A percentile compares a stretch with the other conserved stretches of the same genome.
phyloP scores from a whole-genome alignment of 2,888 invertebrate genomes.

The Galerucella calmariensis region DNA sequence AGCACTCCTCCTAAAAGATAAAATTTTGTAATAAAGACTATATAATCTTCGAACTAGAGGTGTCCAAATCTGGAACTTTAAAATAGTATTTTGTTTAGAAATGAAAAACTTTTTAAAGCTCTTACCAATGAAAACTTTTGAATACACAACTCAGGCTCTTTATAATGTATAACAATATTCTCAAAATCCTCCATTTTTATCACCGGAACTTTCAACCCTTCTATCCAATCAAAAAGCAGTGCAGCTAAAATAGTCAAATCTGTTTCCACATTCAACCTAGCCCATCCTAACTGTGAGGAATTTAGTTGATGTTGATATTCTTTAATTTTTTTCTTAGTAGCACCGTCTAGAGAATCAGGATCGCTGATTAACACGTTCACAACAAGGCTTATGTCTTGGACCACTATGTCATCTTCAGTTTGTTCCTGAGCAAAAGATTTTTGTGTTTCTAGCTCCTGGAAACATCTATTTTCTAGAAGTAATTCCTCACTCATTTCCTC shows the following conservation, averaged over 20 bases:
- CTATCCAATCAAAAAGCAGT: slow-evolving; percentile 81
- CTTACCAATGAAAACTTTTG: slow-evolving; percentile 69
- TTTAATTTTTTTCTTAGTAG: slow-evolving; percentile 67
- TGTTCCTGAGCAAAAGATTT: slow-evolving; percentile 55
- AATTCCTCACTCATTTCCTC: slow-evolving; percentile 67
- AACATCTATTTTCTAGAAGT: slow-evolving; percentile 67
- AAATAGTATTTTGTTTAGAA: not conserved
- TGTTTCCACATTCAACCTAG: slow-evolving; percentile 73
- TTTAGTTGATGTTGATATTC: slow-evolving; percentile 74
- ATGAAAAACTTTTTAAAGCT: slow-evolving; percentile 19
- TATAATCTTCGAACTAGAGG: too few relatives aligned
- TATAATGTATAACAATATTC: slow-evolving; percentile 72
- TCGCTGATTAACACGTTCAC: slow-evolving; percentile 71
- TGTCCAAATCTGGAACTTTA: not conserved
- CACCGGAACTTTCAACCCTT: slow-evolving; percentile 76
- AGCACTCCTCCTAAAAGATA: slow-evolving; percentile 71
- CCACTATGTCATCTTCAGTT: slow-evolving; percentile 53
- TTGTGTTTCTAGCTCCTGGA: slow-evolving; percentile 68
- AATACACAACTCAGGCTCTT: slow-evolving; percentile 73
- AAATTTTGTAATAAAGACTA: not conserved
- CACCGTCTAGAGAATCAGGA: slow-evolving; percentile 69
- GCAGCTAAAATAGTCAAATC: slow-evolving; percentile 72
- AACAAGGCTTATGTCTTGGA: slow-evolving; percentile 57
- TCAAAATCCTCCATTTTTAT: slow-evolving; percentile 75
- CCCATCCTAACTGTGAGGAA: slow-evolving; percentile 74